A percentile compares a stretch with the other conserved stretches of the same genome.
Evolutionary conservation across 2,113 vertebrate species (phyloP).

Genomic region (Pluvianellus socialis): DNA sequence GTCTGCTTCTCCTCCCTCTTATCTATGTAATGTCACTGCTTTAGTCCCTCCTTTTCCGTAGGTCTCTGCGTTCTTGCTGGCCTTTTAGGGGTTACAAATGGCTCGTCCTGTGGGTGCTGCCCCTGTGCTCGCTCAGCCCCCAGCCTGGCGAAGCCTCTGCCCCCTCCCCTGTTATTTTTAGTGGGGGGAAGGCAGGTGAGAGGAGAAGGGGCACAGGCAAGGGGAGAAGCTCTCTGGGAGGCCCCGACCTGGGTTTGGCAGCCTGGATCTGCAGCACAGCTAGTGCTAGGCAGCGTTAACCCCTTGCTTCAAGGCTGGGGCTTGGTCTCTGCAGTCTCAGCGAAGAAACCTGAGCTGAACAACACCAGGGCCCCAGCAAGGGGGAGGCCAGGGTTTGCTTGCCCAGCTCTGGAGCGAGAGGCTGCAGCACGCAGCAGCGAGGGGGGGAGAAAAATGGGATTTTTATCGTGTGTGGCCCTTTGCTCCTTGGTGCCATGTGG

Average conservation of each 20-base stretch:
- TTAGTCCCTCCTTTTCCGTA: not conserved
- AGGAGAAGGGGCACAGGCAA: conserved; percentile 5
- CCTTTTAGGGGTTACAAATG: not conserved
- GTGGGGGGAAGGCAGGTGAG: conserved; percentile 15
- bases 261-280: not conserved
- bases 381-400: not conserved
- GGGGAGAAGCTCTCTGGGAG: not conserved
- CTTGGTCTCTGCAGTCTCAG: not conserved
- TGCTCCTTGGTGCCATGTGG: not conserved
- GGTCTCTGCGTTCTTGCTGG: not conserved
- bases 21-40: too few relatives aligned
- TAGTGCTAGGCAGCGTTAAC: not conserved
- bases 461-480: not conserved
- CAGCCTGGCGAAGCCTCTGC: not conserved
- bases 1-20: not conserved
- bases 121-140: not conserved
- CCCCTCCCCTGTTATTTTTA: not conserved
- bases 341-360: not conserved
- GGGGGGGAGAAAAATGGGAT: not conserved
- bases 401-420: not conserved
- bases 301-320: not conserved
- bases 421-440: not conserved
- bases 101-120: not conserved
- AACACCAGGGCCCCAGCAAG: not conserved
- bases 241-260: not conserved